Base-by-base conservation (phyloP, 2,888 invertebrate genomes). In the Leptopilina syphax region DNA sequence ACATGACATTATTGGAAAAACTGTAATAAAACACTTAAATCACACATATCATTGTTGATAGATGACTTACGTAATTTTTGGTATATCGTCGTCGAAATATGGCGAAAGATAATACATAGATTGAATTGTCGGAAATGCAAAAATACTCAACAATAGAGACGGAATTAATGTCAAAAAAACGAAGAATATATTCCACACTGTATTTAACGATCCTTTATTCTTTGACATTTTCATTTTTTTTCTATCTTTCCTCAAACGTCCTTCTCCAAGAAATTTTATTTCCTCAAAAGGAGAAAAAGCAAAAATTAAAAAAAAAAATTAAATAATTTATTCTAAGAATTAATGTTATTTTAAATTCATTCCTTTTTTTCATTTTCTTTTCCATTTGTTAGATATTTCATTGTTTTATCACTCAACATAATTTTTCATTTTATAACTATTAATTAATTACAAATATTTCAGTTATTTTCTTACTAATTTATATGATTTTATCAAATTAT, bases 31-130 rank as follows among this genome's bases (percentile, higher is more conserved):
- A 68, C 47, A 18, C 10, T 18, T 10, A 68, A 24, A 68, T 68
- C 12, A 47, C 47, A 68, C 5, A 24, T 18, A 68, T 50, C 50
- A 50, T 50, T 50, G 50, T 50, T 50, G 50, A 50, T 50, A 50
- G 8, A 8, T 63, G 63, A 63, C 73, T 73, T 73, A 73, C 73
- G 57, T 73, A 57, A 82, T 76, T 47, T 82, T 81, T 24, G 82
- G 79, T 24, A 50, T 50, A 50, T 83, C 78, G 63, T 88, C 89
- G 76, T 87, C 84, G 81, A 89, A 89, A 77, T 89, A 89, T 24
- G 90, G 90, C 65, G 89, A 88, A 6, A 91, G 87, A 66, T 86
- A 86, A 83, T 90, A 91, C 41, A 91, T 83, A 9, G 90, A 90
- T 76, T 90, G 88, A 27, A 90, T 86, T 34, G 84, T 86, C 5